A percentile compares a stretch with the other conserved stretches of the same genome.
Conservation (phyloP, 2,888 invertebrate species). For the Ectemnius continuus region DNA sequence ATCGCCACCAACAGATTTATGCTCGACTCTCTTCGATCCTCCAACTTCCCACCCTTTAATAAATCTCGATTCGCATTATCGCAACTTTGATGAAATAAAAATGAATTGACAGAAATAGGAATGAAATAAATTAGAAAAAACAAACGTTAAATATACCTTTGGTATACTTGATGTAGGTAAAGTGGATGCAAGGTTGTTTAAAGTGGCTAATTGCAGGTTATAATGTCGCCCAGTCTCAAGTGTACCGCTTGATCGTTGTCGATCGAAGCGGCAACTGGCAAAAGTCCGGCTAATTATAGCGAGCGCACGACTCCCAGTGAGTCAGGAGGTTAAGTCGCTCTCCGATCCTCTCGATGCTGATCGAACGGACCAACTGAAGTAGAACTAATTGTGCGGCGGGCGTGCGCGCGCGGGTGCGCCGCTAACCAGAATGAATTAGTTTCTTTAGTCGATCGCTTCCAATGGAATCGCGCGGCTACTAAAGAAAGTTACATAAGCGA, state of each 20-base stretch:
- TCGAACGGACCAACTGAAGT: conserved; percentile 38
- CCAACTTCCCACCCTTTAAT: neutral
- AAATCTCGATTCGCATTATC: too few relatives aligned
- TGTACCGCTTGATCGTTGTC: neutral
- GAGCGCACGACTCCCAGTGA: conserved; percentile 1
- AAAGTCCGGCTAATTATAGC: neutral
- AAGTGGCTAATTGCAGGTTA: neutral
- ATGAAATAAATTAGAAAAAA: too few relatives aligned
- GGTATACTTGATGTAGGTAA: too few relatives aligned
- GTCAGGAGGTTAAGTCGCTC: conserved; percentile 6
- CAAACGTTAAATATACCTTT: too few relatives aligned
- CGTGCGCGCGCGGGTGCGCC: conserved; percentile 9
- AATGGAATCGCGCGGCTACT: conserved; percentile 38
- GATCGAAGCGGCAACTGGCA: neutral
- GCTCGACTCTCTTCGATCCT: neutral
- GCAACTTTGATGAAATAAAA: too few relatives aligned
- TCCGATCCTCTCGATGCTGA: conserved; percentile 1
- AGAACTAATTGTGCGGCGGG: conserved; percentile 49
- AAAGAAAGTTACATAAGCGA: conserved; percentile 35
- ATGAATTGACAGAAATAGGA: too few relatives aligned
- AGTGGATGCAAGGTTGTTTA: neutral
- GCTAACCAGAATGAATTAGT: conserved; percentile 41
- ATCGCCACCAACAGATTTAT: conserved; percentile 1
- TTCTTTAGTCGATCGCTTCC: conserved; percentile 44
- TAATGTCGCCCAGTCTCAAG: conserved; percentile 1